Percentiles rank a stretch among this genome's conserved stretches.
Evolutionary conservation across 53 echinoderm and acorn worm species (phyloP).

Genomic region (Zoroaster sp.): DNA sequence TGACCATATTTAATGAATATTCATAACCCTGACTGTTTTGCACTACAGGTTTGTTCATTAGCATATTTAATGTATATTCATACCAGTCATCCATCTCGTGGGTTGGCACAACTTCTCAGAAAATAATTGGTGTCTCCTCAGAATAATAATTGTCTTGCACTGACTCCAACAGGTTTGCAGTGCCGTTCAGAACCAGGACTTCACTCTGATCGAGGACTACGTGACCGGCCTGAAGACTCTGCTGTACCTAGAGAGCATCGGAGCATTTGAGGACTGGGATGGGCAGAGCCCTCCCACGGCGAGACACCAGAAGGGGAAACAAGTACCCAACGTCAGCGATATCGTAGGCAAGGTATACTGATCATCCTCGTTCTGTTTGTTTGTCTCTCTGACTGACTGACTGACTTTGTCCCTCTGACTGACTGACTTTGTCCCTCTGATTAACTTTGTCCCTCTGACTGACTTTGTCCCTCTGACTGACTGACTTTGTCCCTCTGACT

Average conservation of each 20-base stretch:
- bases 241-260: conserved; percentile 85
- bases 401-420: background rate
- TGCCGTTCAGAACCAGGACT: conserved; percentile 98
- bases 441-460: too few relatives aligned
- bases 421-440: background rate
- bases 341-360: conserved; percentile 88
- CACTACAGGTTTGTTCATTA: conserved; percentile 70
- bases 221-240: conserved; percentile 84
- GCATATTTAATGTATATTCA: background rate
- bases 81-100: background rate
- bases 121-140: too few relatives aligned
- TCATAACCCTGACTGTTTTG: too few relatives aligned
- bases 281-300: conserved; percentile 96
- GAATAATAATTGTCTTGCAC: too few relatives aligned
- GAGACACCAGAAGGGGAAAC: conserved; percentile 93
- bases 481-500: too few relatives aligned
- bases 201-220: conserved; percentile 95
- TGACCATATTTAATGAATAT: too few relatives aligned
- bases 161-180: conserved; percentile 79
- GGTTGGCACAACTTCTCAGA: too few relatives aligned
- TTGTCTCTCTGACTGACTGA: background rate
- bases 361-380: too few relatives aligned
- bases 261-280: conserved; percentile 84
- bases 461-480: too few relatives aligned
- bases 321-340: conserved; percentile 75